These are phyloP conservation scores for Pseudopodoces humilis DNA, from an alignment of 2,113 vertebrate genomes.

Conservation along the genomic window DNA sequence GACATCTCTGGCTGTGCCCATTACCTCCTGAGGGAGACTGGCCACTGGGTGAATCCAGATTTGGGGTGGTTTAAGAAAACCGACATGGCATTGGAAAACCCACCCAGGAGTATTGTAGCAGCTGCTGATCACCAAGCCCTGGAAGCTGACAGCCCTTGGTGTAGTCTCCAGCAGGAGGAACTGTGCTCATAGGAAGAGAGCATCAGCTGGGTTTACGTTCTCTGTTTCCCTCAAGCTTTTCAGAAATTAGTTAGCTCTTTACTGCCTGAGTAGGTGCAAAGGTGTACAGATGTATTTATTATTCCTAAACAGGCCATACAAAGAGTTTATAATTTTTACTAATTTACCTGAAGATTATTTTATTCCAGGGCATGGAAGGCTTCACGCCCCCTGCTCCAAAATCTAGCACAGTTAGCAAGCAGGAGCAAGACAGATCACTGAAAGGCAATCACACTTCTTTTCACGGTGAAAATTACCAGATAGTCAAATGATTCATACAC, in stretches of 20 bases:
- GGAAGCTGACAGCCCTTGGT: neutral
- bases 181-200: neutral
- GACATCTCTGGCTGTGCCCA: accelerated
- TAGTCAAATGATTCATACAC: neutral
- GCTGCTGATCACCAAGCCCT: neutral
- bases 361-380: neutral
- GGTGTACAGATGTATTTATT: neutral
- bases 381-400: neutral
- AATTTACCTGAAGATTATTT: neutral
- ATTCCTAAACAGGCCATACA: neutral
- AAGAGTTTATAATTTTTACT: neutral
- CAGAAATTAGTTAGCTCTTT: neutral
- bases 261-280: neutral
- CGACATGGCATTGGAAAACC: accelerated
- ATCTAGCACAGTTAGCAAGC: neutral
- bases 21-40: neutral
- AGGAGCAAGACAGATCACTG: neutral
- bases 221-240: neutral
- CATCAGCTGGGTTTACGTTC: neutral
- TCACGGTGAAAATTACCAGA: neutral
- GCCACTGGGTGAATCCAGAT: too few species aligned
- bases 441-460: neutral
- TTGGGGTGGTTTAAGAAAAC: neutral
- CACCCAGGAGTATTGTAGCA: neutral
- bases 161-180: neutral